A percentile compares a stretch with the other conserved stretches of the same genome.
Conservation (phyloP, 2,888 invertebrate species). For the Noctua janthina region DNA sequence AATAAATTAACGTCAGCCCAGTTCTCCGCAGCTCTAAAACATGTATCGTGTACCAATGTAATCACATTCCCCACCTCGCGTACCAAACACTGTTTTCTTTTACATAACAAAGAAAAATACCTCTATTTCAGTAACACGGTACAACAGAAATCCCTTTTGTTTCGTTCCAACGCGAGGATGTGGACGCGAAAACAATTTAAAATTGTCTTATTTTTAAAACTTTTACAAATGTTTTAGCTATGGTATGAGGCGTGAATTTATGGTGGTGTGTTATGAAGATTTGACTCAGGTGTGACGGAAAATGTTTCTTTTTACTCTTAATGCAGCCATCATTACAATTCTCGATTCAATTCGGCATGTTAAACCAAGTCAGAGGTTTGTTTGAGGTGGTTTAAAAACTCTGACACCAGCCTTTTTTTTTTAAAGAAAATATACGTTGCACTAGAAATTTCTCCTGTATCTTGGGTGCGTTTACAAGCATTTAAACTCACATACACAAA, state of each 20-base stretch:
- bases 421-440: no score
- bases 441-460: no score
- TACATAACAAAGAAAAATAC: constrained; percentile 60
- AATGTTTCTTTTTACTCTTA: background rate
- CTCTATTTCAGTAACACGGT: constrained; percentile 51
- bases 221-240: constrained; percentile 43
- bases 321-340: background rate
- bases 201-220: constrained; percentile 65
- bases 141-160: constrained; percentile 62
- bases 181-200: constrained; percentile 55
- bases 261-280: constrained; percentile 1
- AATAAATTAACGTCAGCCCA: constrained; percentile 26
- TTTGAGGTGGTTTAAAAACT: no score
- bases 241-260: constrained; percentile 48
- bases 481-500: no score
- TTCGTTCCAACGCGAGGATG: constrained; percentile 45
- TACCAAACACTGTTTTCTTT: constrained; percentile 48
- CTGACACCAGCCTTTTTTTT: no score
- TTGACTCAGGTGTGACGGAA: constrained; percentile 3
- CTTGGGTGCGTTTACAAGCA: no score
- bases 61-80: constrained; percentile 31
- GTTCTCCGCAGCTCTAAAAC: constrained; percentile 28
- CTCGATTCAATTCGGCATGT: background rate
- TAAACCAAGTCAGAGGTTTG: no score
- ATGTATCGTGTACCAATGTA: constrained; percentile 44